These are phyloP conservation scores for Microcebus jonahi DNA, from an alignment of 2,113 vertebrate species.

Conservation along the genomic window DNA sequence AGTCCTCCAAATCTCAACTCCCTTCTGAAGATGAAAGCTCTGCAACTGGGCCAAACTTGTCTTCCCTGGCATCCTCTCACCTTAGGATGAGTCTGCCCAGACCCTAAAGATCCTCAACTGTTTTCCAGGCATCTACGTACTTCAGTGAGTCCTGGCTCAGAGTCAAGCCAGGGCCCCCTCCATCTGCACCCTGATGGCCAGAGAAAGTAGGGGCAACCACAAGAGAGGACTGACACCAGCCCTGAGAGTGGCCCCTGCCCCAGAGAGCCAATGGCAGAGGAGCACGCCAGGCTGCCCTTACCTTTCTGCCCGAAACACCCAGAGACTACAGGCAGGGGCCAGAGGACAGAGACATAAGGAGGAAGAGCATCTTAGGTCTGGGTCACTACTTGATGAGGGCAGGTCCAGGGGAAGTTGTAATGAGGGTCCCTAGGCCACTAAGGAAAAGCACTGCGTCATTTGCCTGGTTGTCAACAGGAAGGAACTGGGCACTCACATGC, in stretches of 20 bases:
- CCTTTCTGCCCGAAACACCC: neutral
- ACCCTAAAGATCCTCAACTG: neutral
- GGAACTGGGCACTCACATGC: accelerated
- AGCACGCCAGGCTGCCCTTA: accelerated
- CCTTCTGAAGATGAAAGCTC: neutral
- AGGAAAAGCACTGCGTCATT: neutral
- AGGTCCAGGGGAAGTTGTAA: neutral
- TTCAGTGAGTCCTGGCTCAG: neutral
- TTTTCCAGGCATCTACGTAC: neutral
- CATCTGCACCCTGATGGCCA: accelerated
- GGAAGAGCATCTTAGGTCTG: neutral
- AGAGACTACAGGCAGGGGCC: neutral
- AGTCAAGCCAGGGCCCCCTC: too few species aligned
- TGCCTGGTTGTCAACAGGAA: neutral
- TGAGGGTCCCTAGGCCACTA: neutral
- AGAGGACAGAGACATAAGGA: neutral
- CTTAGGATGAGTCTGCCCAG: neutral
- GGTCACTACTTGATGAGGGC: neutral
- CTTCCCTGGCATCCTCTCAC: neutral
- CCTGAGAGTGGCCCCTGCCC: neutral
- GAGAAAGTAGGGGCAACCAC: neutral
- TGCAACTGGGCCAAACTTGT: neutral
- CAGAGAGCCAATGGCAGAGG: neutral
- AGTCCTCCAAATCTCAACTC: neutral
- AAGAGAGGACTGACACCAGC: too few species aligned